Conservation (phyloP, 2,888 invertebrate species). For the Mamestra brassicae region DNA sequence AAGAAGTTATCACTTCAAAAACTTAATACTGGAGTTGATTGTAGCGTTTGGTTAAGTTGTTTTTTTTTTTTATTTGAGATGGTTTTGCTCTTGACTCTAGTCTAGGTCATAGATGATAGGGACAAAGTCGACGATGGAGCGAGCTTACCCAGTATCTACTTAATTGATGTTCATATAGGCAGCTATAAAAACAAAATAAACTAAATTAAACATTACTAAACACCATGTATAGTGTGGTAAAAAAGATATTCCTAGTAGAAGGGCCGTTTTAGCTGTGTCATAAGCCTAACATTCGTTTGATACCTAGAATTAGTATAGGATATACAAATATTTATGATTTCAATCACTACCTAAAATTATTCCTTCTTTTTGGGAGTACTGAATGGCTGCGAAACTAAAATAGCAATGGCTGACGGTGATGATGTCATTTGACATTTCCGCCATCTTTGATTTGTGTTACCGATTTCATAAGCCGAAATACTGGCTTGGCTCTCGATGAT, state of each 20-base stretch:
- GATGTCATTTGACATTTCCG: conserved; percentile 46
- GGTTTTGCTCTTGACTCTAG: too few species aligned
- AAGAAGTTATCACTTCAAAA: too few species aligned
- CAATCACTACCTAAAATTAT: conserved; percentile 54
- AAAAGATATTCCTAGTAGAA: conserved; percentile 63
- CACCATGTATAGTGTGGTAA: conserved; percentile 46
- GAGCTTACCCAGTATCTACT: too few species aligned
- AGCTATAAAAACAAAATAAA: background rate
- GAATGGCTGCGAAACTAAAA: conserved; percentile 51
- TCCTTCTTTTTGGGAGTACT: conserved; percentile 54
- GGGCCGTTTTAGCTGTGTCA: conserved; percentile 56
- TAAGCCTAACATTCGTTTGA: conserved; percentile 60
- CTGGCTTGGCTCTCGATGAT: too few species aligned
- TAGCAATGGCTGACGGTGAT: conserved; percentile 4
- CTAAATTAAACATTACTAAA: conserved; percentile 42
- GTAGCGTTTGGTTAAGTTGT: too few species aligned
- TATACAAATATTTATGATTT: conserved; percentile 62
- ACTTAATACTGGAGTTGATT: too few species aligned
- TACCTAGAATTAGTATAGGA: conserved; percentile 53
- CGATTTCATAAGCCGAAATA: too few species aligned
- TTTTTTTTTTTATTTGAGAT: too few species aligned
- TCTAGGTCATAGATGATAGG: too few species aligned
- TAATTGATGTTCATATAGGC: background rate
- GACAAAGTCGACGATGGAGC: too few species aligned
- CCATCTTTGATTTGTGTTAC: conserved; percentile 32